Evolutionary conservation across 2,797 vertebrate species (phyloP).

Genomic region (Vultur gryphus): DNA sequence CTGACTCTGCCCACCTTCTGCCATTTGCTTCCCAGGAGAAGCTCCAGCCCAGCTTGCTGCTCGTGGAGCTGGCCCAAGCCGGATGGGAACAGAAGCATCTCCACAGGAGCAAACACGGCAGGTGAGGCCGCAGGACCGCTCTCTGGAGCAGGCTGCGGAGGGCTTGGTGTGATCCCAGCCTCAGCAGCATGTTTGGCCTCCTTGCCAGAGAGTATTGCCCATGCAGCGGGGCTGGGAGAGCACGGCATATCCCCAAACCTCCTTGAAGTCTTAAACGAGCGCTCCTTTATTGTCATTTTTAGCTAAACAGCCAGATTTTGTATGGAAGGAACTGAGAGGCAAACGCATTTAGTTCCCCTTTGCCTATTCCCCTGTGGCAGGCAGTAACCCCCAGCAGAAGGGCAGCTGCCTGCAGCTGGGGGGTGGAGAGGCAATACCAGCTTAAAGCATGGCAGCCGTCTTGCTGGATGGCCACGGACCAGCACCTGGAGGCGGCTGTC

Average conservation of each 20-base stretch:
- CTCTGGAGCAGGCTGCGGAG: not conserved
- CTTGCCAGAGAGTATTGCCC: not conserved
- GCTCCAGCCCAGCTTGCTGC: not conserved
- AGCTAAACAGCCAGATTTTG: not conserved
- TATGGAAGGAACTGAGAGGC: not conserved
- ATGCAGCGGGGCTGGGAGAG: rapidly evolving
- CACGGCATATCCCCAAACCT: not conserved
- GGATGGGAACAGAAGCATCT: not conserved
- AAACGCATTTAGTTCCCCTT: not conserved
- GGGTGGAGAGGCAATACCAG: not conserved
- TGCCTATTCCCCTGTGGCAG: not conserved
- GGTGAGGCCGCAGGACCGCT: rapidly evolving
- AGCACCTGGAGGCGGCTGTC: rapidly evolving
- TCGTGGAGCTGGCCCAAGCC: not conserved
- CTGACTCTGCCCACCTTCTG: not conserved
- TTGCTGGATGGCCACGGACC: not conserved
- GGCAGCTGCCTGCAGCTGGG: not conserved
- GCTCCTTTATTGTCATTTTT: not conserved
- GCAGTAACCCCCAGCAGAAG: not conserved
- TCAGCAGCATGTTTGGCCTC: not conserved
- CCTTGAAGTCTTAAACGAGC: not conserved
- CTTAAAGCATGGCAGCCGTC: not conserved
- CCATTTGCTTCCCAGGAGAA: not conserved
- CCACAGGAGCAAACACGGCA: not conserved
- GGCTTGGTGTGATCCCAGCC: not conserved